These are phyloP conservation scores for Catocala nupta DNA, from an alignment of 2,888 invertebrate species.

Conservation along the genomic window DNA sequence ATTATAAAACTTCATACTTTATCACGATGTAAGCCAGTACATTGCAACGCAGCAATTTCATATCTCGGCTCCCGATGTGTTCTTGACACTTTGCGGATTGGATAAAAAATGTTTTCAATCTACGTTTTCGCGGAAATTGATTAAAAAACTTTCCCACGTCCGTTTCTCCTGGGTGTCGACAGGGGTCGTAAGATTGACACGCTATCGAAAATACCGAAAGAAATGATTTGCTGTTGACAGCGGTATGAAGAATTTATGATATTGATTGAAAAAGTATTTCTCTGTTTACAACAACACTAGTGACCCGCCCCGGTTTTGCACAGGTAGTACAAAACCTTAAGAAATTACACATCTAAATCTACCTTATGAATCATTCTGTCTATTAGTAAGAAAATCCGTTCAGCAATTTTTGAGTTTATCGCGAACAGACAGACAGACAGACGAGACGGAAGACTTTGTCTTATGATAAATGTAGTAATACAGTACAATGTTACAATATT, in stretches of 20 bases:
- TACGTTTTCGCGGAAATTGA: constrained; percentile 17
- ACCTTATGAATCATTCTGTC: no score
- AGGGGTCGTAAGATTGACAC: constrained; percentile 18
- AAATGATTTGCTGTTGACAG: constrained; percentile 20
- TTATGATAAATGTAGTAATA: no score
- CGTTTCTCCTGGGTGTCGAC: constrained; percentile 17
- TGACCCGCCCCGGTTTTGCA: no score
- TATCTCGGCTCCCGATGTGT: constrained; percentile 21
- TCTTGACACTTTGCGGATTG: constrained; percentile 24
- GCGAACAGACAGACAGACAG: no score
- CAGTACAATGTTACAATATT: no score
- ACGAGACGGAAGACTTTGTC: no score
- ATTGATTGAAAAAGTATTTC: neutral
- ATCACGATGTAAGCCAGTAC: neutral
- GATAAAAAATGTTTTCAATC: constrained; percentile 19
- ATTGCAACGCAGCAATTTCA: constrained; percentile 9
- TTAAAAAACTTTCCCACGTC: constrained; percentile 25
- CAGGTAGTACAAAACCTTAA: no score
- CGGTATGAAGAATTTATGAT: constrained; percentile 1
- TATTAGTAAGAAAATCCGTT: no score
- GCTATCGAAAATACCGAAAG: constrained; percentile 2
- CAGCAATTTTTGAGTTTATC: no score
- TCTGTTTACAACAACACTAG: no score
- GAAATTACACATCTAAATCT: no score
- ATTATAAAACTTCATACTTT: no score